Base-by-base conservation (phyloP, 1,140 invertebrate genomes). In the Lysiphlebus fabarum region DNA sequence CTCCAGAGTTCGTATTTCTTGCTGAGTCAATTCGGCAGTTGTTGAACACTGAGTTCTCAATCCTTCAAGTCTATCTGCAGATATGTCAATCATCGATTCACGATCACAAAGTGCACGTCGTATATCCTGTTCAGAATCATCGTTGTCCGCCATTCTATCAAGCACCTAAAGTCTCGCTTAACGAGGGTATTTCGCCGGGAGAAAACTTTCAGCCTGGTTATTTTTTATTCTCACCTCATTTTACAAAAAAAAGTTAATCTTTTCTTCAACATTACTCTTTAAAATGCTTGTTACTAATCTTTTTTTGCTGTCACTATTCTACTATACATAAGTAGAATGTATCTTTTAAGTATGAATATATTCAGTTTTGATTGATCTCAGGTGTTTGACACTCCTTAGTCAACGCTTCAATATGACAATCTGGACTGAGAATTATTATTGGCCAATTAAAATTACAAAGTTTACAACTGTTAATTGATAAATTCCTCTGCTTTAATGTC, bases 71-170 rank as follows among this genome's bases (percentile, higher is more conserved):
- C 92, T 88, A 79, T 93, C 88, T 58, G 92, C 91, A 70, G 91
- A 95, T 77, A 95, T 89, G 82, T 95, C 93, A 80, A 97, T 97
- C 91, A 96, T 94, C 66, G 90, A 90, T 83, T 96, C 92, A 63
- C 90, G 83, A 69, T 88, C 85, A 61, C 83, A 78, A 51, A 85
- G 70, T 47, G 78, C 76, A 65, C 79, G 76, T 71, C 82, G 78
- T 68, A 79, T 80, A 74, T 86, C 85, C 67, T 82, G 81, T 69
- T 77, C 78, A 44, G 72, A 71, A 63, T 81, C 81, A 44, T 81
- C 81, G 49, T 63, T 73, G 61, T 82, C 80, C 62, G 81, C 82
- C 68, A 83, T 82, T 40, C 68, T 74, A 53, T 2, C 17, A 1
- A 26, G 17, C 17, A 26, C 17, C 2, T 26, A 4, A 26, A 26